Conservation (phyloP, 1,140 invertebrate species). For the Asobara japonica region DNA sequence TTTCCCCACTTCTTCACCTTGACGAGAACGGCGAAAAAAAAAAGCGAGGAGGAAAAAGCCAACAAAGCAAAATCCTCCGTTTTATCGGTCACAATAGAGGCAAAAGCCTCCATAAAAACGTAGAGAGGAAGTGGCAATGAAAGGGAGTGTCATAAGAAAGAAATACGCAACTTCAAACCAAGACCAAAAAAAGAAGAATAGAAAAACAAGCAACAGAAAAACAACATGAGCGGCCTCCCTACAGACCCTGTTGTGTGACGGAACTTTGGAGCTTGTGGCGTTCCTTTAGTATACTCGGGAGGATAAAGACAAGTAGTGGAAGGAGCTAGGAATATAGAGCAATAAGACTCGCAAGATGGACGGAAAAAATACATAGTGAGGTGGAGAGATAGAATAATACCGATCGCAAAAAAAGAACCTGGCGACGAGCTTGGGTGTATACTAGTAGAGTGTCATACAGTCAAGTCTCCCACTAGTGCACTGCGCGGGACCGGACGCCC, state of each 20-base stretch:
- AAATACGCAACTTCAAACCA: conserved; percentile 6
- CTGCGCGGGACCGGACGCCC: too few species aligned
- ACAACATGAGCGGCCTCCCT: neutral
- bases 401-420: neutral
- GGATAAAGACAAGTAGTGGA: conserved; percentile 18
- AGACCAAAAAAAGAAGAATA: conserved; percentile 8
- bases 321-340: neutral
- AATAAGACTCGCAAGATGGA: too few species aligned
- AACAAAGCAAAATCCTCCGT: neutral
- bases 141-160: conserved; percentile 5
- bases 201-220: conserved; percentile 17
- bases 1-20: neutral
- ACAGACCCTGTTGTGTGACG: conserved; percentile 9
- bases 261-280: conserved; percentile 16
- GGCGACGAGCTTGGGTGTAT: neutral
- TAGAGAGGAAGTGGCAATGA: conserved; percentile 4
- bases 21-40: neutral
- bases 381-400: conserved; percentile 10
- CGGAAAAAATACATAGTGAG: conserved; percentile 25
- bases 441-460: too few species aligned
- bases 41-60: neutral
- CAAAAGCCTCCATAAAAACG: neutral
- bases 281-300: conserved; percentile 31
- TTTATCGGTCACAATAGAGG: conserved; percentile 17
- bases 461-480: too few species aligned